Conservation (phyloP, 2,113 vertebrate species). For the Chrysochloris asiatica region DNA sequence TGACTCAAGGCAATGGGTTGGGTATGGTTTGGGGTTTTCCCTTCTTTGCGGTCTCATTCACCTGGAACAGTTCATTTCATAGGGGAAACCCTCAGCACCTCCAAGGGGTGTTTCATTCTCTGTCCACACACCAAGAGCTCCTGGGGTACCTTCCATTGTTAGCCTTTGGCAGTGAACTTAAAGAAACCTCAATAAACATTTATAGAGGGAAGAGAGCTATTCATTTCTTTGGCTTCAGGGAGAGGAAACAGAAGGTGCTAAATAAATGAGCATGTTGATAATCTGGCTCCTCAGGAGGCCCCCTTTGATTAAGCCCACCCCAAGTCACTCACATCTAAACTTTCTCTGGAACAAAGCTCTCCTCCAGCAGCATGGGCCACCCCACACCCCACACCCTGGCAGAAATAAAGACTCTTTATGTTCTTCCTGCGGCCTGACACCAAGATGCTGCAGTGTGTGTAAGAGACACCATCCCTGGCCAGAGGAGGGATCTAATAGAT, state of each 20-base stretch:
- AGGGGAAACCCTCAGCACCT: too few relatives aligned
- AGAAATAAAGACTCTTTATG: too few relatives aligned
- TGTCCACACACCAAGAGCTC: background rate
- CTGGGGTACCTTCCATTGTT: background rate
- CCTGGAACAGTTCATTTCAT: too few relatives aligned
- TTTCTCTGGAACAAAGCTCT: background rate
- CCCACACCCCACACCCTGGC: background rate
- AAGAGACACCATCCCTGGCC: background rate
- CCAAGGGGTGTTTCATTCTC: background rate
- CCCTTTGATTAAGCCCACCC: background rate
- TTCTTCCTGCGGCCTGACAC: background rate
- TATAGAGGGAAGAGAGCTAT: background rate
- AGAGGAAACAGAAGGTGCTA: background rate
- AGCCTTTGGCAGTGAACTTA: background rate
- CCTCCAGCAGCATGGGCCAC: background rate
- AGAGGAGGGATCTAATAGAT: background rate
- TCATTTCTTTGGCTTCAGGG: background rate
- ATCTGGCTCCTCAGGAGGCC: background rate
- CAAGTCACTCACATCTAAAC: background rate
- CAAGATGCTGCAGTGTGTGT: accelerated
- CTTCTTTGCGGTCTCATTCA: too few relatives aligned
- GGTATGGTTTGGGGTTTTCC: too few relatives aligned
- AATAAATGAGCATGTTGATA: background rate
- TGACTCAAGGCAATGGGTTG: too few relatives aligned
- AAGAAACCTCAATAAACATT: background rate